These are phyloP conservation scores for Micrasema longulum DNA, from an alignment of 1,140 invertebrate species.

Conservation along the genomic window DNA sequence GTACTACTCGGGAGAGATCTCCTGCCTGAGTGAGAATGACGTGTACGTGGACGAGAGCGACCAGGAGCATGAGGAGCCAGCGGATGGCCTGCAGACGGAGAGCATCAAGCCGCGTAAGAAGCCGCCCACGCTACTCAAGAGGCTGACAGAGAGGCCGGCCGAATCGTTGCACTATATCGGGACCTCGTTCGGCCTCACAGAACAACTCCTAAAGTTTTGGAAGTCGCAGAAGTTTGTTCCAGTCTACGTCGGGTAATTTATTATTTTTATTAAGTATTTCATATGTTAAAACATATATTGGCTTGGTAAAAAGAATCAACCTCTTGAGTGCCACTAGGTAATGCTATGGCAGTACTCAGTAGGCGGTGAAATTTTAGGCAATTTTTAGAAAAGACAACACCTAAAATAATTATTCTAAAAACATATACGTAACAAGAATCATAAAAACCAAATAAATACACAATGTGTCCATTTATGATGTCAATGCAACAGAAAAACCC, in stretches of 20 bases:
- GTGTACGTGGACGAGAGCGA: slow-evolving; percentile 62
- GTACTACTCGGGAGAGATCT: slow-evolving; percentile 91
- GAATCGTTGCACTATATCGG: slow-evolving; percentile 95
- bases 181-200: slow-evolving; percentile 92
- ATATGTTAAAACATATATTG: too few species aligned
- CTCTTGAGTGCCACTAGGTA: too few species aligned
- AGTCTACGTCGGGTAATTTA: slow-evolving; percentile 84
- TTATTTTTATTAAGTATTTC: too few species aligned
- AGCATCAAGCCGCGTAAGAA: slow-evolving; percentile 73
- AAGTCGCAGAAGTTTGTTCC: slow-evolving; percentile 81
- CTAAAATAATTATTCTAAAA: too few species aligned
- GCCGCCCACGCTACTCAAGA: slow-evolving; percentile 79
- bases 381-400: too few species aligned
- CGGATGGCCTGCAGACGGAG: slow-evolving; percentile 72
- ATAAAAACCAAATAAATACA: too few species aligned
- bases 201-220: slow-evolving; percentile 93
- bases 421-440: too few species aligned
- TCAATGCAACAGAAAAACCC: too few species aligned
- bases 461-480: too few species aligned
- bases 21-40: slow-evolving; percentile 73
- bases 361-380: too few species aligned
- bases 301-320: too few species aligned
- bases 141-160: slow-evolving; percentile 85
- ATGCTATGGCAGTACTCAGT: too few species aligned
- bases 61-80: slow-evolving; percentile 58